Base-by-base conservation (phyloP, 2,888 invertebrate genomes). In the Melikaiella ostensackeni region DNA sequence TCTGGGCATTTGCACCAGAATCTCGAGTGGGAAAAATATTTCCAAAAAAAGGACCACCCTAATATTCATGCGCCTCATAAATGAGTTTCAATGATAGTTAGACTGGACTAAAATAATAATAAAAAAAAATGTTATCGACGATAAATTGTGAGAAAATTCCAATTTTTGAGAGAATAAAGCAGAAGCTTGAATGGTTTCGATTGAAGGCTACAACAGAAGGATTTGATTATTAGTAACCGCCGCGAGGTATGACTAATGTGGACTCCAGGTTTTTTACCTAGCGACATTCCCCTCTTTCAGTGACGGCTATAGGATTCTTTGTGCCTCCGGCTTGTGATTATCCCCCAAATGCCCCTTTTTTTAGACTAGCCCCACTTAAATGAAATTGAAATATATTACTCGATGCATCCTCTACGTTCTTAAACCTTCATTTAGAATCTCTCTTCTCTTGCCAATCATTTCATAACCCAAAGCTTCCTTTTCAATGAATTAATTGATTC, bases 211-310 rank as follows among this genome's bases (percentile, higher is more conserved):
- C 19, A 66, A 42, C 24, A 46, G 66, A 46, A 38, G 66, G 66
- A 66, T 66, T 46, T 66, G 42, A 66, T 66, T 66, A 46, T 66
- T 66, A 42, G 66, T 27, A 66, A 46, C 66, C 21, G 42, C 42
- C 42, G 27, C 38, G 24, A 66, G 66, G 42, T 66, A 66, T 66
- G 24, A 66, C 42, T 66, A 66, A 66, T 66, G 66, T 66, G 66
- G 46, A 46, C 24, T 66, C 38, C 4, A 16, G 33, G 35, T 64
- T 66, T 66, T 66, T 66, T 66, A 21, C 21, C 46, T 8, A 66
- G 66, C 66, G 46, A 64, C 66, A 27, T 66, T 66, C 66, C 66
- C 42, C 46, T 66, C 66, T 46, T 42, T 27, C 42, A 66, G 27
- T 66, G 42, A 38, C 27, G 42, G 27, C 66, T 46, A 46, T 63